Percentiles rank a stretch among this genome's conserved stretches.
phyloP scores from a whole-genome alignment of 2,797 vertebrate species.

The Natrix natrix region DNA sequence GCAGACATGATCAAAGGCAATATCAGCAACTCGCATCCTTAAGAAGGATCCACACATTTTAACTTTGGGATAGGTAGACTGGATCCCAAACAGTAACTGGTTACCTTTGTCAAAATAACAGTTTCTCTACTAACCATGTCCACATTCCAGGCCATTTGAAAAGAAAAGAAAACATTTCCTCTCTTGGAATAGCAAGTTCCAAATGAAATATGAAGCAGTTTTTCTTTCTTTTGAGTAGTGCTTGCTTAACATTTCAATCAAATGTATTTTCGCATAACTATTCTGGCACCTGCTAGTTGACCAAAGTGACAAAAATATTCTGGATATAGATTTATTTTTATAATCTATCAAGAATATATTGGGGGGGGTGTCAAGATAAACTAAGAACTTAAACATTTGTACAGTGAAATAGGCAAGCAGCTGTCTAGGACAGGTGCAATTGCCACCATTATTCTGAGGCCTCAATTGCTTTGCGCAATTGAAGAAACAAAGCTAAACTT shows the following conservation, averaged over 20 bases:
- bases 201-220: not conserved
- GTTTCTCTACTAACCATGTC: not conserved
- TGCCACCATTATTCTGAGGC: not conserved
- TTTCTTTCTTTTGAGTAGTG: not conserved
- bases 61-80: not conserved
- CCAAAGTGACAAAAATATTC: not conserved
- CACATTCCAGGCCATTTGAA: not conserved
- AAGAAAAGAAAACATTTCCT: not conserved
- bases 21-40: not conserved
- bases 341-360: not conserved
- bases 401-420: not conserved
- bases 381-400: not conserved
- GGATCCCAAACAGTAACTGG: not conserved
- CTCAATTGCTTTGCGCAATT: not conserved
- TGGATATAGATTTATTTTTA: not conserved
- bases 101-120: not conserved
- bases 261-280: not conserved
- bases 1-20: not conserved
- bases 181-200: not conserved
- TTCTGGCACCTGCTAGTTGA: not conserved
- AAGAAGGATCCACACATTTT: not conserved
- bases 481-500: not conserved
- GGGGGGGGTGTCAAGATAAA: not conserved
- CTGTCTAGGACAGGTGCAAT: not conserved
- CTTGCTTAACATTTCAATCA: not conserved